Evolutionary conservation across 2,888 invertebrate genomes (phyloP), one percentile per base, ranked within the genome.

Genomic region (Panzeria rudis): DNA sequence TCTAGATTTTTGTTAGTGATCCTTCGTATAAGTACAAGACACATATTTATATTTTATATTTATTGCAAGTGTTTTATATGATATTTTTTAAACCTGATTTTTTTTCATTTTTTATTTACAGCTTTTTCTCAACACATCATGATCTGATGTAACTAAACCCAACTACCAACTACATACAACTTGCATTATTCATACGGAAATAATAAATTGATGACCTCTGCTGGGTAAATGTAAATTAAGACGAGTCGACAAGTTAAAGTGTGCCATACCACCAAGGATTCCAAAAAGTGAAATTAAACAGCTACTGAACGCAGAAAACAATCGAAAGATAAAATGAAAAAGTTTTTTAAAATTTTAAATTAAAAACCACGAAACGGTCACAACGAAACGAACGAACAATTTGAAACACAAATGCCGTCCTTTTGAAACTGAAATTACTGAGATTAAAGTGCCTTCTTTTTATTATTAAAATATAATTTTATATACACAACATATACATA

Each of bases 371-470:
- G 38, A 44, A 69, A 78, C 75, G 54, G 85, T 85, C 85, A 82
- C 73, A 82, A 82, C 73, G 75, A 81, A 86, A 29, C 29, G 29
- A 29, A 29, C 29, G 5, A 29, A 29, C 50, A 77, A 50, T 41
- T 52, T 52, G 41, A 87, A 86, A 79, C 86, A 87, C 88, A 87
- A 88, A 88, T 86, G 88, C 89, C 89, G 88, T 88, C 89, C 88
- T 68, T 76, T 52, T 66, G 50, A 64, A 84, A 72, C 66, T 47
- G 72, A 72, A 89, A 86, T 87, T 84, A 86, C 88, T 89, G 89
- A 89, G 89, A 89, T 89, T 89, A 88, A 87, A 88, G 89, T 89
- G 89, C 89, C 89, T 89, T 88, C 87, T 84, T 85, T 54, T 41
- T 69, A 41, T 52, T 50, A 47, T 62, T 61, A 47, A 66, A 73